Evolutionary conservation across 1,140 invertebrate genomes (phyloP).

Genomic region (Daktulosphaira vitifoliae): DNA sequence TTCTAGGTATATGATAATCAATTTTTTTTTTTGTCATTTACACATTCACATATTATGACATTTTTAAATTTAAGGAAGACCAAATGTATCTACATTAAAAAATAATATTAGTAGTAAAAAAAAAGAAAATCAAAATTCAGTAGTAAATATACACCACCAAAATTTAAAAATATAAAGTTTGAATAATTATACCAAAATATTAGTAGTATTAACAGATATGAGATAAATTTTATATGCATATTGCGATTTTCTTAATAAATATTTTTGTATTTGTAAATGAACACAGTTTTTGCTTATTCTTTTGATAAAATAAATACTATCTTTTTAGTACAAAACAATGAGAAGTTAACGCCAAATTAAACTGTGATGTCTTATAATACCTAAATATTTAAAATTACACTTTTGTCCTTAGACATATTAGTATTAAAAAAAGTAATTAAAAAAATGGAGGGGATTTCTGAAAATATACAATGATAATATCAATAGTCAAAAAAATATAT

Average conservation of each 20-base stretch:
- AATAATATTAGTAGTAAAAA: too few relatives aligned
- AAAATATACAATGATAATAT: constrained; percentile 14
- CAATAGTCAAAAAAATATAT: constrained; percentile 17
- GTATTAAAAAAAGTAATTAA: constrained; percentile 14
- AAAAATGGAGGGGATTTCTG: constrained; percentile 28
- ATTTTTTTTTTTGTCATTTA: constrained; percentile 2
- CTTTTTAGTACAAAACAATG: too few relatives aligned
- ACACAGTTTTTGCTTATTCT: too few relatives aligned
- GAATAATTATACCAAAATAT: too few relatives aligned
- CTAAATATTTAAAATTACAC: constrained; percentile 14
- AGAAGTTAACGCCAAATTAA: neutral
- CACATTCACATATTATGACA: neutral
- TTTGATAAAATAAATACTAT: too few relatives aligned
- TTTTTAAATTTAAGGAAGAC: constrained; percentile 8
- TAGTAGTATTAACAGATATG: too few relatives aligned
- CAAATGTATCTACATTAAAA: constrained; percentile 6
- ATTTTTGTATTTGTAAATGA: too few relatives aligned
- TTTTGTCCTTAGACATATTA: constrained; percentile 21
- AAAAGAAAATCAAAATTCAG: too few relatives aligned
- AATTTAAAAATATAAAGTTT: too few relatives aligned
- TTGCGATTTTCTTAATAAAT: too few relatives aligned
- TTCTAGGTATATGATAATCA: constrained; percentile 6
- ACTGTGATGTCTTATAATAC: constrained; percentile 4
- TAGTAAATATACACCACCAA: too few relatives aligned
- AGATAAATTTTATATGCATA: too few relatives aligned